Evolutionary conservation across 2,113 vertebrate species (phyloP), one percentile per base, ranked within the genome.

Genomic region (Calyptommatus sinebrachiatus): DNA sequence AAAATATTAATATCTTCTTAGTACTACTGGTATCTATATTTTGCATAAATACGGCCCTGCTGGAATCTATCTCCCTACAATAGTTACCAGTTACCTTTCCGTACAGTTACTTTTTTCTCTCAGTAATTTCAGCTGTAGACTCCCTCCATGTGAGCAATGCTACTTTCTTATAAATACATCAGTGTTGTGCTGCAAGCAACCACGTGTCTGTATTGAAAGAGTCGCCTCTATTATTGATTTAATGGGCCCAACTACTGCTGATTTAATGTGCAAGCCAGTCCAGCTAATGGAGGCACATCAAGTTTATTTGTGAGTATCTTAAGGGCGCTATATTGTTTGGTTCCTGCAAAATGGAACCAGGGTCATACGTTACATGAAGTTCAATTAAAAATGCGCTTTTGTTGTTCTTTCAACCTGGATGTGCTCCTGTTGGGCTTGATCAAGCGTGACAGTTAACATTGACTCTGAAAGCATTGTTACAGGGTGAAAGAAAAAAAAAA

Each of bases 321-420:
- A 63, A 71, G 48, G 79, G 29, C 2, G 20, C 53, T 57, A 62
- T 73, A 26, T n/a, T 45, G 66, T 35, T 79, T 0, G 2, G 74
- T 74, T 31, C 50, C 61, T 81, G 60, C 81, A 71, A 78, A 87
- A 88, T 24, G 35, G 81, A 76, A 7, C 35, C 66, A 82, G 18
- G 4, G 70, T 73, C 41, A 16, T 8, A 41, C 45, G 5, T 57
- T 57, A 57, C 18, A 62, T 48, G 63, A 80, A 63, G 62, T n/a
- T 35, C 72, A 18, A 35, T 7, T 57, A 57, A 24, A 80, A 88
- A 87, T 26, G 57, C 4, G 31, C 35, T 61, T 78, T 79, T 76
- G 35, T 45, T 41, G 10, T 46, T 6, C 82, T 65, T 67, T 73
- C 41, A 57, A 80, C 76, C 66, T 70, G 41, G 73, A 67, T 70